Evolutionary conservation across 2,888 invertebrate genomes (phyloP), one percentile per base, ranked within the genome.

Genomic region (Drosophila merina): DNA sequence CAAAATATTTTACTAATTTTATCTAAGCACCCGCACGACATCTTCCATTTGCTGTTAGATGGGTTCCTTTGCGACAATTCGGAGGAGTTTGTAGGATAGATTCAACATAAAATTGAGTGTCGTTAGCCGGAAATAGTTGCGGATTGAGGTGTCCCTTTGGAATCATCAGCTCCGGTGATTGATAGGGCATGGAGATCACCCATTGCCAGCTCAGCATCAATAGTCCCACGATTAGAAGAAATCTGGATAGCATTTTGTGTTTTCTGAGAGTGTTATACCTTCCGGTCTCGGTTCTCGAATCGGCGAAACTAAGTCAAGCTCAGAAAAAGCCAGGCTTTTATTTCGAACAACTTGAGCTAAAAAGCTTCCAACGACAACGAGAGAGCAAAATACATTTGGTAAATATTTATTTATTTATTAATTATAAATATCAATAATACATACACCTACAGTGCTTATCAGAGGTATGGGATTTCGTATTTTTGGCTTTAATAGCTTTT

Each of bases 121-220:
- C 3, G 14, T 58, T 42, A 1, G 10, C n/a, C 57, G 67, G 1
- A 38, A 62, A 0, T 57, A 71, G 9, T 67, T 67, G 20, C 7
- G 10, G 2, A 12, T 48, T n/a, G 1, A 5, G 28, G 28, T 28
- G 28, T 25, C 4, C 7, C 12, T 6, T 9, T 20, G 30, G 8
- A 8, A 3, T 10, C n/a, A 8, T 10, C n/a, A 12, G 25, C 12
- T 4, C 8, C 12, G 26, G 1, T 26, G 59, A 6, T 9, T 58
- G 14, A 25, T 14, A 10, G 31, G 58, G 42, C 45, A 47, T 20
- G 44, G 45, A 2, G 9, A 10, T 4, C 5, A 26, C 31, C 69
- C 57, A 47, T 6, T 64, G 38, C 70, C 64, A 69, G 31, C 45
- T 56, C 14, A 64, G 26, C 70, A 64, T 55, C 10, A 69, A 9